A percentile compares a stretch with the other conserved stretches of the same genome.
Conservation (phyloP, 2,797 vertebrate species). For the Sarcophilus harrisii region DNA sequence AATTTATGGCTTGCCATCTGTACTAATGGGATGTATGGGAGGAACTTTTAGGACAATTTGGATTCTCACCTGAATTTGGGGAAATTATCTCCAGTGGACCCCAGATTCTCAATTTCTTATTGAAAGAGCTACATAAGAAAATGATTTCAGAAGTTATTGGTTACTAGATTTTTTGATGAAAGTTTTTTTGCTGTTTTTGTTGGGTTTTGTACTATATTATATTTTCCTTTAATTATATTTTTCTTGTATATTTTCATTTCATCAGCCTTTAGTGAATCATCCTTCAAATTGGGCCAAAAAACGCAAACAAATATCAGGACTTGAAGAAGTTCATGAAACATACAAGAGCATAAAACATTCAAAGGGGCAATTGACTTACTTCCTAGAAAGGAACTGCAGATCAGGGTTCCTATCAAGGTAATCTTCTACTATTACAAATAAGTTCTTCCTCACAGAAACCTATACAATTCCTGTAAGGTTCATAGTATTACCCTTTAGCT, state of each 20-base stretch:
- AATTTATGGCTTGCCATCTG: not conserved
- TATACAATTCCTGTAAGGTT: not conserved
- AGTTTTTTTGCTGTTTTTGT: not conserved
- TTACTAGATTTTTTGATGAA: not conserved
- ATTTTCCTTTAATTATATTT: not conserved
- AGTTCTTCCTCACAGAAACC: not conserved
- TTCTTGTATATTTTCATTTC: not conserved
- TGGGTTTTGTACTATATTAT: not conserved
- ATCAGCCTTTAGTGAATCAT: not conserved
- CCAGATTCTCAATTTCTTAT: not conserved
- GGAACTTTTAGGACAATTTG: not conserved
- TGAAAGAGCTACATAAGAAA: not conserved
- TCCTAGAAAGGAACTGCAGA: not conserved
- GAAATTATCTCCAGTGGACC: not conserved
- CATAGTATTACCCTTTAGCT: not conserved
- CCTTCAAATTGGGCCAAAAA: not conserved
- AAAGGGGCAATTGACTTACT: not conserved
- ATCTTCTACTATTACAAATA: not conserved
- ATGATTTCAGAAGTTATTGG: not conserved
- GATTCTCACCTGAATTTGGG: not conserved
- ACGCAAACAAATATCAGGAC: not conserved
- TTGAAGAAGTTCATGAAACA: not conserved
- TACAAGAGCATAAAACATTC: not conserved
- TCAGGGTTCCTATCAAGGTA: not conserved
- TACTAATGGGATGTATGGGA: not conserved